These are phyloP conservation scores for Forbesichthys papilliferus DNA, from an alignment of 2,113 vertebrate species.

Conservation along the genomic window DNA sequence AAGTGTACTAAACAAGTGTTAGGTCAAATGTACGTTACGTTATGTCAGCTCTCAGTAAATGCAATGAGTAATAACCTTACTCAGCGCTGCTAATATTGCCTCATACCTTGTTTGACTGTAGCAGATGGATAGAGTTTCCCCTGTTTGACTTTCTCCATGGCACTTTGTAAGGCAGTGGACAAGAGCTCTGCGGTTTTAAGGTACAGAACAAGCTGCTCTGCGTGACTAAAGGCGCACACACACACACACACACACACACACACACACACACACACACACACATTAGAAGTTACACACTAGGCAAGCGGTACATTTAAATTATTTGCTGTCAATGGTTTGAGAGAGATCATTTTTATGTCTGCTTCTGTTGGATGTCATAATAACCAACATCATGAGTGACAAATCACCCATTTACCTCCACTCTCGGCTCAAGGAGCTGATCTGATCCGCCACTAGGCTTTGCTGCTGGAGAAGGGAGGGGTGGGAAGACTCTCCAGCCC, in stretches of 20 bases:
- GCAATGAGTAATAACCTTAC: too few relatives aligned
- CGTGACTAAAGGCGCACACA: slow-evolving; percentile 75
- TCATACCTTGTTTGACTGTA: slow-evolving; percentile 91
- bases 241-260: slow-evolving; percentile 13
- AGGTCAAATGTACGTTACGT: too few relatives aligned
- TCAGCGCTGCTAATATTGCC: not conserved
- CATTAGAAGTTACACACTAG: slow-evolving; percentile 1
- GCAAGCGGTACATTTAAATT: not conserved
- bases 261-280: slow-evolving; percentile 6
- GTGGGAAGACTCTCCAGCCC: slow-evolving; percentile 54
- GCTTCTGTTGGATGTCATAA: too few relatives aligned
- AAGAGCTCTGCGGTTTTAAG: slow-evolving; percentile 92
- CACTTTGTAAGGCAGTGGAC: slow-evolving; percentile 85
- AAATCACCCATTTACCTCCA: slow-evolving; percentile 82
- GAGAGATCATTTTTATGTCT: too few relatives aligned
- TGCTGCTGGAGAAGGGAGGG: slow-evolving; percentile 83
- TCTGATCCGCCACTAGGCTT: slow-evolving; percentile 93
- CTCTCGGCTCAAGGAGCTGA: slow-evolving; percentile 92
- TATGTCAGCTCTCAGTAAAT: too few relatives aligned
- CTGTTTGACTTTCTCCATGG: slow-evolving; percentile 87
- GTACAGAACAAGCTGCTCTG: slow-evolving; percentile 93
- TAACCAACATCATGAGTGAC: too few relatives aligned
- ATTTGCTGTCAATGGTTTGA: too few relatives aligned
- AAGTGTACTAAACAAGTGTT: too few relatives aligned
- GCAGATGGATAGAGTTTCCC: slow-evolving; percentile 91